Evolutionary conservation across 2,888 invertebrate genomes (phyloP).

Genomic region (Cotesia congregata): DNA sequence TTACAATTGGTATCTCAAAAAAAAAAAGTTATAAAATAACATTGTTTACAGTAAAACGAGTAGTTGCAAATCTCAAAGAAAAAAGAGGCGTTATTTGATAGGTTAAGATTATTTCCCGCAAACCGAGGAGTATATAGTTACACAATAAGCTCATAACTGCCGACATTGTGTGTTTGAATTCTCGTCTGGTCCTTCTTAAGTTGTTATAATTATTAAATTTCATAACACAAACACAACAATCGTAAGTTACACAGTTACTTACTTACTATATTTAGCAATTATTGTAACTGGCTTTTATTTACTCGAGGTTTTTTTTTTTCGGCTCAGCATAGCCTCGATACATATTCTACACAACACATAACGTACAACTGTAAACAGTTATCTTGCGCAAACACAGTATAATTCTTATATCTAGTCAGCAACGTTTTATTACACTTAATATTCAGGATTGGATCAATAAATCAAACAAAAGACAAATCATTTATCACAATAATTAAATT

Average conservation of each 20-base stretch:
- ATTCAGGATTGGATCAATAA: background rate
- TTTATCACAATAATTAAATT: background rate
- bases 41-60: constrained; percentile 6
- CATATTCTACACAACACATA: background rate
- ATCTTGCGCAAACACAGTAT: background rate
- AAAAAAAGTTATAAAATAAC: too few species aligned
- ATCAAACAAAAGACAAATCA: background rate
- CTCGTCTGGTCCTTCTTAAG: constrained; percentile 19
- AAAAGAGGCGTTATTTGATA: background rate
- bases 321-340: background rate
- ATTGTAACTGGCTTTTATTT: constrained; percentile 25
- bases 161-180: constrained; percentile 10
- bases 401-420: background rate
- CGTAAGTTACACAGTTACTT: background rate
- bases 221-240: constrained; percentile 13
- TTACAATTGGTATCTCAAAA: background rate
- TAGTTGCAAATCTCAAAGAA: background rate
- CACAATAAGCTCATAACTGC: background rate
- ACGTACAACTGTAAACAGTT: background rate
- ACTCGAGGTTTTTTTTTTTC: background rate
- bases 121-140: background rate
- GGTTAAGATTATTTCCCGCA: constrained; percentile 14
- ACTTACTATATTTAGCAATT: constrained; percentile 12
- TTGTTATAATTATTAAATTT: constrained; percentile 15
- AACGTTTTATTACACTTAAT: background rate